These are phyloP conservation scores for Hydrotaea cyrtoneurina DNA, from an alignment of 2,888 invertebrate genomes.

Conservation along the genomic window DNA sequence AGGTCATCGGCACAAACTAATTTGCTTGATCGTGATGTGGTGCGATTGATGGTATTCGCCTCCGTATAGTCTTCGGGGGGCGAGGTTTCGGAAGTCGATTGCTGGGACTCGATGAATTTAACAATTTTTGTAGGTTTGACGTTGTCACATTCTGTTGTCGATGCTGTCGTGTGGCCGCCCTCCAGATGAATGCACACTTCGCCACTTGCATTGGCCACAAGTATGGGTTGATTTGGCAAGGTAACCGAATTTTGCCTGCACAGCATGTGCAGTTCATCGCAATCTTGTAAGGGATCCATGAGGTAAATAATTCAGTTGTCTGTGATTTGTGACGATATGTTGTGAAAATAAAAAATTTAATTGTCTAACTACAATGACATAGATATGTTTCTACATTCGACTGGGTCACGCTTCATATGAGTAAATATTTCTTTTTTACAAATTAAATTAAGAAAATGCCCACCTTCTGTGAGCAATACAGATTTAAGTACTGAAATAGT, in stretches of 20 bases:
- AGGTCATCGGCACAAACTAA: too few species aligned
- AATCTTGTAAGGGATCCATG: neutral
- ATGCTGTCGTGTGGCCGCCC: conserved; percentile 63
- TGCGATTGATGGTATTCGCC: neutral
- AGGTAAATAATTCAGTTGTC: neutral
- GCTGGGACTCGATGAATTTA: conserved; percentile 35
- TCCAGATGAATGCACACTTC: conserved; percentile 45
- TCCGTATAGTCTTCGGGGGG: neutral
- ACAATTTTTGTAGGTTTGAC: conserved; percentile 11
- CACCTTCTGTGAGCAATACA: too few species aligned
- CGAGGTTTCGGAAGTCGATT: too few species aligned
- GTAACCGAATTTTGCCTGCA: neutral
- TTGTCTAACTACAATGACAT: too few species aligned
- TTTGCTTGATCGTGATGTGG: neutral
- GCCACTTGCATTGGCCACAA: neutral
- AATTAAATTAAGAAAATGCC: too few species aligned
- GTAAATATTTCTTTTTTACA: too few species aligned
- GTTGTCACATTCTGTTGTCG: conserved; percentile 50
- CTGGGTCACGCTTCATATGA: too few species aligned
- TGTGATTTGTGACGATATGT: too few species aligned
- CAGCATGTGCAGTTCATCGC: neutral
- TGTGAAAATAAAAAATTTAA: too few species aligned
- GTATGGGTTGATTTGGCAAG: neutral
- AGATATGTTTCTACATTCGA: too few species aligned
- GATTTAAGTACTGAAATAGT: too few species aligned